These are phyloP conservation scores for Ibidorhyncha struthersii DNA, from an alignment of 2,113 vertebrate genomes.

Conservation along the genomic window DNA sequence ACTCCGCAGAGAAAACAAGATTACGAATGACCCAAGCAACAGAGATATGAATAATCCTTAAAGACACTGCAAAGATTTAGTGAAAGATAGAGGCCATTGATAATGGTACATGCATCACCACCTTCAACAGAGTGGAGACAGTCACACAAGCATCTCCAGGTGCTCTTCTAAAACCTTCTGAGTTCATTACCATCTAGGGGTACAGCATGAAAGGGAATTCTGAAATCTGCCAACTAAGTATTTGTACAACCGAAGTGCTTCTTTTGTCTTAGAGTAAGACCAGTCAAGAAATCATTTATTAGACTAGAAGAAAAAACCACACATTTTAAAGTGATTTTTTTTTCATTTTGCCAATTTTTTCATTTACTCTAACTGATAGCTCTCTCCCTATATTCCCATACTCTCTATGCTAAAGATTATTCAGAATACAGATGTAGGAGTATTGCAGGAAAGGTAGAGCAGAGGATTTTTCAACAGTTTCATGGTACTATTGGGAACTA, in stretches of 20 bases:
- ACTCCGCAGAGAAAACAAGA: background rate
- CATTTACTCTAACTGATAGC: background rate
- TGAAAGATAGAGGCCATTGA: background rate
- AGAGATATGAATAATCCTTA: background rate
- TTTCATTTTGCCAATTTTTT: background rate
- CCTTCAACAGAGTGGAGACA: background rate
- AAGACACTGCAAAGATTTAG: background rate
- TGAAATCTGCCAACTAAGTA: background rate
- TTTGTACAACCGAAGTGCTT: background rate
- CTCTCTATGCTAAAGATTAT: background rate
- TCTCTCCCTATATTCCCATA: background rate
- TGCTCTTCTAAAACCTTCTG: background rate
- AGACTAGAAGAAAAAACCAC: background rate
- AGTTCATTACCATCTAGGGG: background rate
- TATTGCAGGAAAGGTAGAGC: background rate
- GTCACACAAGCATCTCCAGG: background rate
- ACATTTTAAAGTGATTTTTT: background rate
- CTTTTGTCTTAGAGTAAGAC: background rate
- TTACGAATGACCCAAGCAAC: background rate
- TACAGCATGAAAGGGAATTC: background rate
- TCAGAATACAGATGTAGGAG: background rate
- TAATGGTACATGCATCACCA: background rate
- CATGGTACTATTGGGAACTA: background rate
- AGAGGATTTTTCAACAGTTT: background rate
- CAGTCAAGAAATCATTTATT: background rate